These are phyloP conservation scores for Laticauda laticaudata DNA, from an alignment of 2,113 vertebrate species.

Conservation along the genomic window DNA sequence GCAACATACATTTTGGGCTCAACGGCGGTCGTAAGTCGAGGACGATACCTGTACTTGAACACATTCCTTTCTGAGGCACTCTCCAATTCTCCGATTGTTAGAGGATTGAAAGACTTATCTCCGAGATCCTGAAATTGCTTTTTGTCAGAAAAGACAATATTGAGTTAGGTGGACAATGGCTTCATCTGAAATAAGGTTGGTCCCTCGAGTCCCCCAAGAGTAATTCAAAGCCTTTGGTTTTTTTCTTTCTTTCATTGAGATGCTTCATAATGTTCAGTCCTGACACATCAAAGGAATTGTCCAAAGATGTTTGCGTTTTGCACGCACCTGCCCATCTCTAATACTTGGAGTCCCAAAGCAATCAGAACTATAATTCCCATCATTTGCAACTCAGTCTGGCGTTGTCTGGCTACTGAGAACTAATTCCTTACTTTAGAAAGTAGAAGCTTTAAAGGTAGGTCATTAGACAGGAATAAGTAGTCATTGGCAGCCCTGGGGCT, in stretches of 20 bases:
- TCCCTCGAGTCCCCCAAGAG: neutral
- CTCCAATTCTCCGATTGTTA: neutral
- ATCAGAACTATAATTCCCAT: neutral
- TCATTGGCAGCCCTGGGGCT: too few species aligned
- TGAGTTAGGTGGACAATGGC: neutral
- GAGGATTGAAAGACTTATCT: neutral
- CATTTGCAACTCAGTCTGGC: neutral
- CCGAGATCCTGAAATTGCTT: neutral
- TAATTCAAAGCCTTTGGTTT: neutral
- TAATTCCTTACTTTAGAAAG: neutral
- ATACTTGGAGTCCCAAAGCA: neutral
- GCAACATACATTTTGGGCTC: too few species aligned
- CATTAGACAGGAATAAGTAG: conserved; percentile 1
- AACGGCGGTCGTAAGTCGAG: too few species aligned
- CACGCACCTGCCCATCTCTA: too few species aligned
- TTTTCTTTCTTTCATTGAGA: neutral
- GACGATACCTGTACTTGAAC: too few species aligned
- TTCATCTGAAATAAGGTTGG: neutral
- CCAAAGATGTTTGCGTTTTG: neutral
- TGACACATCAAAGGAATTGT: neutral
- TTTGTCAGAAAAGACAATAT: neutral
- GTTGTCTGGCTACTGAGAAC: neutral
- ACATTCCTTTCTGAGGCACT: neutral
- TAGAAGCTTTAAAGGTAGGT: neutral
- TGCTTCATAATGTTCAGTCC: neutral